Evolutionary conservation across 2,888 invertebrate species (phyloP), one percentile per base, ranked within the genome.

Genomic region (Tenthredo notha): DNA sequence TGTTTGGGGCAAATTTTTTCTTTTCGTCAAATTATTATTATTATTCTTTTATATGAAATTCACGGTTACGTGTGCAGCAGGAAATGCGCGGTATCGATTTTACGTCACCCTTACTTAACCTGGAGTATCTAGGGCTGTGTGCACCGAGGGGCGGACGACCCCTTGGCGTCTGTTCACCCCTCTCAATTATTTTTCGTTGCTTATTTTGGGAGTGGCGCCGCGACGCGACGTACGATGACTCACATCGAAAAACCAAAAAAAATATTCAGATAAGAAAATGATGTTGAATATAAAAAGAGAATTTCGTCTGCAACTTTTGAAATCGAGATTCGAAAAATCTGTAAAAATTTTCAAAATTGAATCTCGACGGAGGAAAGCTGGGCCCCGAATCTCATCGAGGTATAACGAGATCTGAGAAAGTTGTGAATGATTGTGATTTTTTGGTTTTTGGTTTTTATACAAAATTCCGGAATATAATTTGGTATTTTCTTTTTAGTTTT

Each of bases 61-160:
- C 67, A 67, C 6, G 33, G 21, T 9, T 37, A 70, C 70, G 67
- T 33, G n/a, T 33, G 37, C 70, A 70, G 72, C n/a, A 72, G 72
- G 43, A 43, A 72, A 72, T 72, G n/a, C 43, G 37, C 72, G 72
- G 72, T 72, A 72, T 72, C 72, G 72, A 72, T 72, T 72, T 72
- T 72, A 72, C 72, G 72, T 72, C 72, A 72, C 72, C 72, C 72
- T 72, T 37, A 9, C 40, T 40, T 21, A 25, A 21, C 72, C n/a
- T 40, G 70, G 33, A 18, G 70, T 7, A 25, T 25, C 70, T 25
- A 70, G 70, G 70, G 70, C 33, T 33, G 70, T 70, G 25, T 65
- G 29, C 29, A 33, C 67, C 29, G 67, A 67, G 15, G 67, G 29
- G 15, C 33, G 15, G 29, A 61, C 61, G 25, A 61, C 61, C 61